These are phyloP conservation scores for Dendrolimus kikuchii DNA, from an alignment of 1,140 invertebrate species.

Conservation along the genomic window DNA sequence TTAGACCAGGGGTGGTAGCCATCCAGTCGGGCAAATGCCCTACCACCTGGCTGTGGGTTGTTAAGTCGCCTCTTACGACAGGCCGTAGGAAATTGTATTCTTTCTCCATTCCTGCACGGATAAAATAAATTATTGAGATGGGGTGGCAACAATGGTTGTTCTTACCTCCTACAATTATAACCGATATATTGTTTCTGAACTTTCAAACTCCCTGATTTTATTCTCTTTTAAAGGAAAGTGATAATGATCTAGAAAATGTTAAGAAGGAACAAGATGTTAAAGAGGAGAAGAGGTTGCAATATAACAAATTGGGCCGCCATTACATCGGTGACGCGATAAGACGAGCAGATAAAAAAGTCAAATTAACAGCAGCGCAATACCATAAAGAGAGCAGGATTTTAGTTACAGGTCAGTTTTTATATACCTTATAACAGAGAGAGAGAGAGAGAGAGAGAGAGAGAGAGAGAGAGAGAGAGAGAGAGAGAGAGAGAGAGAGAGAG, in stretches of 20 bases:
- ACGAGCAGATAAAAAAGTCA: conserved; percentile 74
- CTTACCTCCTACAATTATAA: neutral
- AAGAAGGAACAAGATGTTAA: conserved; percentile 35
- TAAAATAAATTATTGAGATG: no score
- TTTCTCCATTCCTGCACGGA: no score
- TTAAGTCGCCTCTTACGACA: no score
- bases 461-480: no score
- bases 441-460: no score
- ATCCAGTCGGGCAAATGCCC: no score
- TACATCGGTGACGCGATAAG: conserved; percentile 81
- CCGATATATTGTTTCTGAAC: neutral
- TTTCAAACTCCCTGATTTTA: neutral
- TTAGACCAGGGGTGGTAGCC: no score
- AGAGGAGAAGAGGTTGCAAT: conserved; percentile 73
- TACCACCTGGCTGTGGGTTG: no score
- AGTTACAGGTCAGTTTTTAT: conserved; percentile 73
- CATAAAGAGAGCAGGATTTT: conserved; percentile 85
- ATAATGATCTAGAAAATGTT: conserved; percentile 71
- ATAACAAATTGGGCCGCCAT: conserved; percentile 79
- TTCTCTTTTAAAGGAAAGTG: conserved; percentile 51
- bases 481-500: no score
- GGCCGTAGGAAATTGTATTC: no score
- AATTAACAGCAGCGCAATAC: conserved; percentile 85
- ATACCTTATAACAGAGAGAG: neutral
- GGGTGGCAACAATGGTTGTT: no score